A percentile compares a stretch with the other conserved stretches of the same genome.
phyloP scores from a whole-genome alignment of 2,113 vertebrate genomes.

The Danio rerio region GRCz12tu NC_133181.1:40846501-40847000 shows the following conservation, averaged over 20 bases:
- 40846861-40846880: conserved; percentile 49
- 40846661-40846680: neutral
- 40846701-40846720: conserved; percentile 25
- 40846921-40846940: conserved; percentile 63
- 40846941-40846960: conserved; percentile 40
- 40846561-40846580: neutral
- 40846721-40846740: conserved; percentile 13
- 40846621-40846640: neutral
- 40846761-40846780: conserved; percentile 17
- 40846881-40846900: conserved; percentile 58
- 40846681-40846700: neutral
- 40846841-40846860: conserved; percentile 51
- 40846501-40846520: too few species aligned
- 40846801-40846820: conserved; percentile 58
- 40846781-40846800: conserved; percentile 51
- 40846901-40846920: conserved; percentile 57
- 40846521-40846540: neutral
- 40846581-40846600: neutral
- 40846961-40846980: conserved; percentile 59
- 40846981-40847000: conserved; percentile 29
- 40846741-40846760: conserved; percentile 22
- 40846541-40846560: neutral
- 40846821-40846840: conserved; percentile 51
- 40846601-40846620: neutral
- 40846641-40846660: neutral